A percentile compares a stretch with the other conserved stretches of the same genome.
Conservation (phyloP, 2,888 invertebrate species). For the Chrysina gloriosa region DNA sequence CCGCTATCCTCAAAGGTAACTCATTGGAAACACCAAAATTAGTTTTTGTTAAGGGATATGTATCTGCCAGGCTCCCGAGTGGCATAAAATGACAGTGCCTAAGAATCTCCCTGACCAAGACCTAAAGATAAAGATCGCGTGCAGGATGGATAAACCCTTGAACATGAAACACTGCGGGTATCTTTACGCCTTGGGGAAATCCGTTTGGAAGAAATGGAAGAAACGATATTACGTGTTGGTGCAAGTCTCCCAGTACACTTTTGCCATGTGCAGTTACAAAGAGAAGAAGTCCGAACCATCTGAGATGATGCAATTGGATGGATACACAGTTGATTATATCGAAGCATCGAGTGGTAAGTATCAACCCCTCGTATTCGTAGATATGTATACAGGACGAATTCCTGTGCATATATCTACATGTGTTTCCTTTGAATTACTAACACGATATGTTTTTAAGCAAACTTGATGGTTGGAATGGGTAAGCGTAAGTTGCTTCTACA, state of each 20-base stretch:
- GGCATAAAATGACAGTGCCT: slow-evolving; percentile 97
- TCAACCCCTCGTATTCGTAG: background rate
- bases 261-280: slow-evolving; percentile 99
- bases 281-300: slow-evolving; percentile 99
- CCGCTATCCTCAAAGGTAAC: slow-evolving; percentile 86
- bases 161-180: slow-evolving; percentile 99
- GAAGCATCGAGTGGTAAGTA: slow-evolving; percentile 91
- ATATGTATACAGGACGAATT: too few relatives aligned
- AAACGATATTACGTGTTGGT: slow-evolving; percentile 97
- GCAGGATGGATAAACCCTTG: slow-evolving; percentile 97
- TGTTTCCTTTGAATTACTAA: background rate
- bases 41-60: slow-evolving; percentile 42
- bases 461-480: slow-evolving; percentile 94
- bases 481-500: slow-evolving; percentile 65
- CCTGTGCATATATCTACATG: background rate
- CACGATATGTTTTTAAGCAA: slow-evolving; percentile 71
- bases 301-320: slow-evolving; percentile 99
- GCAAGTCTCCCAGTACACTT: slow-evolving; percentile 99
- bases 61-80: slow-evolving; percentile 87
- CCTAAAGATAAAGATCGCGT: slow-evolving; percentile 95
- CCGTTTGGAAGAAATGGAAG: slow-evolving; percentile 99
- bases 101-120: slow-evolving; percentile 97
- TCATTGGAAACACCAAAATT: background rate
- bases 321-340: slow-evolving; percentile 99
- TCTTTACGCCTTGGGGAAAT: slow-evolving; percentile 93